Conservation (phyloP, 2,113 vertebrate genomes). For the Australoheros scitulus region DNA sequence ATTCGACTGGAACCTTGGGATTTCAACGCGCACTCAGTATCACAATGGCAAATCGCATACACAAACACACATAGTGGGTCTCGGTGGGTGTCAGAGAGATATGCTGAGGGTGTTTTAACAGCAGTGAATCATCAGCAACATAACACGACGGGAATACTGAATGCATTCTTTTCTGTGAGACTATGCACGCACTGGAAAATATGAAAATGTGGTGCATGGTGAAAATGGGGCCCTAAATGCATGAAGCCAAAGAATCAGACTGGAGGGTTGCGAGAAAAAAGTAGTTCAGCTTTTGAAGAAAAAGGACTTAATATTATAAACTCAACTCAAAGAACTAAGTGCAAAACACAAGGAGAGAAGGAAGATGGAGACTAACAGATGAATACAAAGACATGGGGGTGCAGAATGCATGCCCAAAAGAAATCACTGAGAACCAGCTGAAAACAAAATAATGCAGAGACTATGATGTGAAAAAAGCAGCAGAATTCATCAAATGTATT, state of each 20-base stretch:
- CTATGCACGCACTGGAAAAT: constrained; percentile 19
- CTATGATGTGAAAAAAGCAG: not conserved
- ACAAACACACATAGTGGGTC: constrained; percentile 38
- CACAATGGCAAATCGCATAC: constrained; percentile 2
- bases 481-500: constrained; percentile 10
- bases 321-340: not conserved
- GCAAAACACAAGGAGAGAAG: not conserved
- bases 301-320: not conserved
- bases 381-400: not conserved
- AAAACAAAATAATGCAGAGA: not conserved
- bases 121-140: constrained; percentile 58
- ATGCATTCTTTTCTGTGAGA: constrained; percentile 28
- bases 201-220: not conserved
- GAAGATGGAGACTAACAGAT: not conserved
- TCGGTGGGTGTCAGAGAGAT: constrained; percentile 56
- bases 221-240: not conserved
- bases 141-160: constrained; percentile 33
- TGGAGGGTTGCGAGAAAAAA: not conserved
- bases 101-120: constrained; percentile 63
- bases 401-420: not conserved
- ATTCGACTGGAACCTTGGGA: constrained; percentile 30
- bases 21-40: constrained; percentile 21
- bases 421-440: not conserved
- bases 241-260: not conserved
- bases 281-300: not conserved